These are phyloP conservation scores for Nomada lathburiana DNA, from an alignment of 2,888 invertebrate genomes.

Conservation along the genomic window DNA sequence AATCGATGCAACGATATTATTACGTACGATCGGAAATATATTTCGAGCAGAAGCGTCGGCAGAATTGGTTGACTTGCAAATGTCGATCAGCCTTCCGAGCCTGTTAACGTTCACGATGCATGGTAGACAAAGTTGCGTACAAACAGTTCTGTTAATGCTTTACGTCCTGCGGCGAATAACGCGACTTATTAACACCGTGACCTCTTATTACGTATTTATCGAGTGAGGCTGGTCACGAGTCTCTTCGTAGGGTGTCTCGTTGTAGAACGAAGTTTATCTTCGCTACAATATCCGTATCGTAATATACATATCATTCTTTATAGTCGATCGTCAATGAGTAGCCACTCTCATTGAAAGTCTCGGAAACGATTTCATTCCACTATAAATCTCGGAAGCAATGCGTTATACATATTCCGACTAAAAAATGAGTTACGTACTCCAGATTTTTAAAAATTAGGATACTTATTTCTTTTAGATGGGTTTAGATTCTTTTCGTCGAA, in stretches of 20 bases:
- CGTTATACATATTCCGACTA: too few species aligned
- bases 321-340: not conserved
- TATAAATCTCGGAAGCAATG: too few species aligned
- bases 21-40: too few species aligned
- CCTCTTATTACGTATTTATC: conserved; percentile 49
- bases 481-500: not conserved
- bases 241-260: conserved; percentile 28
- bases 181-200: conserved; percentile 51
- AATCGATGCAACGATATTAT: too few species aligned
- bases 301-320: not conserved
- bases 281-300: not conserved
- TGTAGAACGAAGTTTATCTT: not conserved
- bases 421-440: too few species aligned
- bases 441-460: too few species aligned
- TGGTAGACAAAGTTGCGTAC: conserved; percentile 30
- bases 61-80: conserved; percentile 7
- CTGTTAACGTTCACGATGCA: not conserved
- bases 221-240: not conserved
- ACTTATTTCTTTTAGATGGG: too few species aligned
- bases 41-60: not conserved
- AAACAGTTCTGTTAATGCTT: conserved; percentile 56
- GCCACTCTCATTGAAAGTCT: not conserved
- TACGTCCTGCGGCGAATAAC: conserved; percentile 25
- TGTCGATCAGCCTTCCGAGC: conserved; percentile 3
- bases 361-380: not conserved